Base-by-base conservation (phyloP, 1,140 invertebrate genomes). In the Ditylenchus dipsaci region DNA sequence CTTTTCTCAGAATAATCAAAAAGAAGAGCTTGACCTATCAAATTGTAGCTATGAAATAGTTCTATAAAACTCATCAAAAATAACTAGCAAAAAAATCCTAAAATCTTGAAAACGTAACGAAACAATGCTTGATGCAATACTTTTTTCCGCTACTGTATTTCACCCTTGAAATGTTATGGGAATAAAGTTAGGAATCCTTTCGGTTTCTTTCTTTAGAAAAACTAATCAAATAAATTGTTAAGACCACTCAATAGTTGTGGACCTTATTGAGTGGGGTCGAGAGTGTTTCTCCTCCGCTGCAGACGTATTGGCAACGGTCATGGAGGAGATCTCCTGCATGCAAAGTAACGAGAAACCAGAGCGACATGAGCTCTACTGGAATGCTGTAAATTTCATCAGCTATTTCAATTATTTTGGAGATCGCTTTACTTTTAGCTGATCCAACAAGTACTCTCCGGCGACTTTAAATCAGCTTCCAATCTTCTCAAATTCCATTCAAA, bases 361-460 rank as follows among this genome's bases (percentile, higher is more conserved):
- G 26, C n/a, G 17, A 19, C 61, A 67, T 42, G 19, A 63, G 30
- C 63, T 21, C 57, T 67, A 67, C 43, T 63, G 53, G 53, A 67
- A 67, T 67, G 61, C 65, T 27, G 65, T 67, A 59, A 67, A 38
- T 38, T 38, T 38, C 11, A 3, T 38, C 11, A 38, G 33, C 33
- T 38, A 38, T 38, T 38, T 3, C 3, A 38, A 38, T 11, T 5
- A 38, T 5, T 5, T 38, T 38, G 3, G 33, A 38, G n/a, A 26
- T 66, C 23, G 17, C 15, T 11, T 26, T 33, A 15, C 57, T 19
- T 65, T 65, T 67, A 67, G 65, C 23, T 67, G 8, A 26, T 67
- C 19, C 57, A 33, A n/a, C 63, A 57, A 21, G 27, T 67, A 19
- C 19, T 67, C 26, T 57, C 23, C 9, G 65, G 19, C 15, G 23